Percentiles rank a stretch among this genome's conserved stretches.
Conservation (phyloP, 2,888 invertebrate species). For the Taphrorychus bicolor region DNA sequence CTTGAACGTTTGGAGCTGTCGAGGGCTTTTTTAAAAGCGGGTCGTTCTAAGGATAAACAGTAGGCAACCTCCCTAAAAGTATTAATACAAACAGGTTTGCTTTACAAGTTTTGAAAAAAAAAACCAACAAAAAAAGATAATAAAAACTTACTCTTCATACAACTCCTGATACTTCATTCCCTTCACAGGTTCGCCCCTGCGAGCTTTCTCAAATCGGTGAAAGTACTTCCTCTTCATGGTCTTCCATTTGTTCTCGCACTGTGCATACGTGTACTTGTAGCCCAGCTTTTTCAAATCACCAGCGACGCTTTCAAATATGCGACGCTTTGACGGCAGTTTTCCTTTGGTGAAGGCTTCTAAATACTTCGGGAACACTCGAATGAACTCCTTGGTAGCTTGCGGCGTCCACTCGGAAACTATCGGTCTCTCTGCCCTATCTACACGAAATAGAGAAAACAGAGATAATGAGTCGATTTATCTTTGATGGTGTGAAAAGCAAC, state of each 20-base stretch:
- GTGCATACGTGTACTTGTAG: conserved; percentile 11
- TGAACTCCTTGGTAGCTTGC: conserved; percentile 12
- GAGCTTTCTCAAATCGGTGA: conserved; percentile 5
- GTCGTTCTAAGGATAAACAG: background rate
- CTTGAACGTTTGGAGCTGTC: background rate
- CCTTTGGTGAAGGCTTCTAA: conserved; percentile 6
- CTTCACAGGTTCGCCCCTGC: background rate
- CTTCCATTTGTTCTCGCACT: conserved; percentile 38
- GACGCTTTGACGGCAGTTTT: conserved; percentile 18
- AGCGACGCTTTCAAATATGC: conserved; percentile 18
- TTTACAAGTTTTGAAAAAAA: background rate
- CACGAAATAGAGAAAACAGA: background rate
- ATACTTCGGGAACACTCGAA: conserved; percentile 9
- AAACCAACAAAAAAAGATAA: background rate
- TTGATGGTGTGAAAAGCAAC: no score
- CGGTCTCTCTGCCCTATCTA: background rate
- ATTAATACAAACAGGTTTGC: background rate
- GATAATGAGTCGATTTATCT: background rate
- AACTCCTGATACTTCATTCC: background rate
- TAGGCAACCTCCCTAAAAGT: background rate
- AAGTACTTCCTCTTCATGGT: conserved; percentile 23
- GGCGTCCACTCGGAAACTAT: conserved; percentile 22
- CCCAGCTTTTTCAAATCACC: conserved; percentile 12
- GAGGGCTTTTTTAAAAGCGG: background rate
- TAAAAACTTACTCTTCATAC: conserved; percentile 14